These are phyloP conservation scores for Phyllotreta cruciferae DNA, from an alignment of 2,888 invertebrate genomes.

Conservation along the genomic window DNA sequence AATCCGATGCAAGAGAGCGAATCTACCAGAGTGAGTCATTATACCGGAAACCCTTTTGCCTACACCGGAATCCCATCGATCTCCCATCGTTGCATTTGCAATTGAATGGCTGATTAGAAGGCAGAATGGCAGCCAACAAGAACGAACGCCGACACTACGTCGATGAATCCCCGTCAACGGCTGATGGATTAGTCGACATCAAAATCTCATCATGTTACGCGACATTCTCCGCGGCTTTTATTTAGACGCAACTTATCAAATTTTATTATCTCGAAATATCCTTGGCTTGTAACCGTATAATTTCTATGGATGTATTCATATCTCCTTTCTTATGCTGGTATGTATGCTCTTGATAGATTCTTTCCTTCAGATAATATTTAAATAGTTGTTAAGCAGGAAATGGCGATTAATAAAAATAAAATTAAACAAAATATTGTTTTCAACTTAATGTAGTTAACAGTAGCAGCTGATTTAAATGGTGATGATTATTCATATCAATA, in stretches of 20 bases:
- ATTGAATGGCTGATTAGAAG: slow-evolving; percentile 60
- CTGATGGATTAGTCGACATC: slow-evolving; percentile 59
- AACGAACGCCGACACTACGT: slow-evolving; percentile 42
- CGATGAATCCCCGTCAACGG: slow-evolving; percentile 58
- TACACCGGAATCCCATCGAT: slow-evolving; percentile 57
- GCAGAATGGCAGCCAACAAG: slow-evolving; percentile 43
- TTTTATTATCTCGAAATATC: slow-evolving; percentile 25
- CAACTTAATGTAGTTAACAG: too few relatives aligned
- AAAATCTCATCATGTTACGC: slow-evolving; percentile 56
- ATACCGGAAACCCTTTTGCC: slow-evolving; percentile 55
- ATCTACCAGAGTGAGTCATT: slow-evolving; percentile 47
- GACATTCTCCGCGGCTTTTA: slow-evolving; percentile 49
- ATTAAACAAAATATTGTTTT: too few relatives aligned
- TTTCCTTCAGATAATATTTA: too few relatives aligned
- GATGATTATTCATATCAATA: too few relatives aligned
- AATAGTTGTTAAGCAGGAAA: too few relatives aligned
- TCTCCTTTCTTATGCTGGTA: too few relatives aligned
- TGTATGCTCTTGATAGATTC: too few relatives aligned
- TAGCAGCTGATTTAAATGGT: too few relatives aligned
- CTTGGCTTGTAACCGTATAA: too few relatives aligned
- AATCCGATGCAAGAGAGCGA: slow-evolving; percentile 26
- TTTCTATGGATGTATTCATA: too few relatives aligned
- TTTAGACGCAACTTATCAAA: slow-evolving; percentile 44
- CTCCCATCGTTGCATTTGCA: slow-evolving; percentile 58
- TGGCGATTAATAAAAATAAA: too few relatives aligned